Evolutionary conservation across 2,797 vertebrate species (phyloP).

Genomic region (Momotus momota): DNA sequence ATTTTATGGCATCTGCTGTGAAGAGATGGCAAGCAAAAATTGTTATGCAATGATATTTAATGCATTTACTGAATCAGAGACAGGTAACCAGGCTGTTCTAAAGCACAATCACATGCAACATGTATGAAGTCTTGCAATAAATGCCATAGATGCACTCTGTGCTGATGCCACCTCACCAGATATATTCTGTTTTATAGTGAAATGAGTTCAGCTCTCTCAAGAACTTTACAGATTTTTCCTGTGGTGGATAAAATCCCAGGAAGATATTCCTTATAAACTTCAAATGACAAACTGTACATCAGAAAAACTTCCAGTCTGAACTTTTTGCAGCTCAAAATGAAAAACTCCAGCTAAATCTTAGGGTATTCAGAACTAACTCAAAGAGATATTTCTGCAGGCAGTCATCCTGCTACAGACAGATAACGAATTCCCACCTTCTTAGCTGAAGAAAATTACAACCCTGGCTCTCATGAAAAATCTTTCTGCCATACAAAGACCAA

Average conservation of each 20-base stretch:
- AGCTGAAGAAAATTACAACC: slow-evolving; percentile 50
- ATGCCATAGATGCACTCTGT: background rate
- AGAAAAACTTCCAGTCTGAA: slow-evolving; percentile 2
- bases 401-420: slow-evolving; percentile 58
- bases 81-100: background rate
- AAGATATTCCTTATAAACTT: background rate
- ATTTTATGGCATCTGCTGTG: background rate
- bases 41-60: background rate
- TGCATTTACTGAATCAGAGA: background rate
- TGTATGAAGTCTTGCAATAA: background rate
- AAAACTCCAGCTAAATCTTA: slow-evolving; percentile 52
- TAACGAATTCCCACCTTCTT: slow-evolving; percentile 56
- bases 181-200: background rate
- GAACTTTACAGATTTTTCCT: background rate
- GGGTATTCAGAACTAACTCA: slow-evolving; percentile 13
- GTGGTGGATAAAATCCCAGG: background rate
- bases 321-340: slow-evolving; percentile 23
- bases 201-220: background rate
- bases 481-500: slow-evolving; percentile 42
- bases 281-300: background rate
- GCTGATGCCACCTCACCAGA: background rate
- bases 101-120: background rate
- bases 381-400: slow-evolving; percentile 63
- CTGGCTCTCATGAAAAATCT: slow-evolving; percentile 40
- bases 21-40: background rate